Evolutionary conservation across 1,140 invertebrate species (phyloP), one percentile per base, ranked within the genome.

Genomic region (Psilanteris sp.): DNA sequence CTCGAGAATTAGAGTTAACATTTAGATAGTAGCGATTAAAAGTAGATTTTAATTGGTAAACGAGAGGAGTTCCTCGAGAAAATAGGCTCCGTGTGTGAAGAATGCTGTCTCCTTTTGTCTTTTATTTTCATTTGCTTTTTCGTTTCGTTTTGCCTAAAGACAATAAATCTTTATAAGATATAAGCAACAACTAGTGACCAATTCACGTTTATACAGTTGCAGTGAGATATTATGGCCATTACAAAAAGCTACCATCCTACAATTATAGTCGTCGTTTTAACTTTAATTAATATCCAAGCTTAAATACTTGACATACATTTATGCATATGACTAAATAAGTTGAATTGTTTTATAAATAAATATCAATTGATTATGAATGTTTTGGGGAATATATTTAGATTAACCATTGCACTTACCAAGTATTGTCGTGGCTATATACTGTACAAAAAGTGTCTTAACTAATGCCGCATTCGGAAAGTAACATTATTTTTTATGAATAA

Each of bases 221-320:
- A 64, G 78, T 85, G 81, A 85, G 81, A 83, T 85, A 85, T 86
- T 86, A 85, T n/a, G n/a, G 84, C 83, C 83, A 85, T 86, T 85
- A 81, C 78, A 64, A 78, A 82, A 80, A 86, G 77, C 85, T 87
- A 85, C 83, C 79, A 77, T 37, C 52, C 76, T 75, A 62, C 57
- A 37, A 67, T 26, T 61, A 18, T 13, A 8, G 41, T 34, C 34
- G 34, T 54, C 54, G 15, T 68, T 68, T 36, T 10, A 22, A 37
- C 24, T 57, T 43, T 16, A 20, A 6, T 20, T 20, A 3, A 6
- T 20, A 3, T 20, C 18, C n/a, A n/a, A n/a, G n/a, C n/a, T n/a
- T n/a, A n/a, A n/a, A n/a, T n/a, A n/a, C n/a, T n/a, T n/a, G n/a
- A n/a, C n/a, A n/a, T n/a, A n/a, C n/a, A n/a, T n/a, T n/a, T n/a